Conservation (phyloP, 2,113 vertebrate genomes). For the Thunnus maccoyii region DNA sequence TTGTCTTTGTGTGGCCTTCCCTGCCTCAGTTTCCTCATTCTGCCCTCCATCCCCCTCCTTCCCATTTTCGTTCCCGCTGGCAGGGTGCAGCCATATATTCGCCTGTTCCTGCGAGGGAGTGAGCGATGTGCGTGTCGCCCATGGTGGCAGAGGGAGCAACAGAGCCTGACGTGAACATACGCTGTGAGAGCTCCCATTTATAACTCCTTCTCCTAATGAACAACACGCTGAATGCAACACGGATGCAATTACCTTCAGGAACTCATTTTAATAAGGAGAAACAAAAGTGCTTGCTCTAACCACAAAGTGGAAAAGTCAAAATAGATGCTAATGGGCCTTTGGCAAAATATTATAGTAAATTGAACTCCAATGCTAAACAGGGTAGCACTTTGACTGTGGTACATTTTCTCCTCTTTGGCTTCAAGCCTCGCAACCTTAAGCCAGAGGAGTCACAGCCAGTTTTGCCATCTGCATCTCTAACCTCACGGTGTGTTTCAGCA, state of each 20-base stretch:
- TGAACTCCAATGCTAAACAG: constrained; percentile 59
- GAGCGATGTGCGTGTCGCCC: constrained; percentile 78
- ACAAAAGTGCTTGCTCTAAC: constrained; percentile 69
- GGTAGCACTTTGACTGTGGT: constrained; percentile 44
- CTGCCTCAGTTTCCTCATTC: constrained; percentile 17
- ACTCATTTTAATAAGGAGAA: constrained; percentile 74
- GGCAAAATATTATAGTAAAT: constrained; percentile 55
- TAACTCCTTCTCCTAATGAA: constrained; percentile 79
- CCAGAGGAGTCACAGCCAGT: constrained; percentile 56
- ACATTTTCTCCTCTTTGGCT: constrained; percentile 26
- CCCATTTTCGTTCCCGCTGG: constrained; percentile 55
- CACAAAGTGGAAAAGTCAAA: constrained; percentile 64
- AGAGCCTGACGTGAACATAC: constrained; percentile 81
- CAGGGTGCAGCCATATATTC: constrained; percentile 69
- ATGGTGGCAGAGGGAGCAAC: constrained; percentile 75
- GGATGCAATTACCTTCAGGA: constrained; percentile 72
- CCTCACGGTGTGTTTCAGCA: constrained; percentile 61
- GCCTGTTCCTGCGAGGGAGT: constrained; percentile 72
- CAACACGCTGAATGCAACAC: constrained; percentile 70
- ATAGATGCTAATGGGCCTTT: constrained; percentile 65
- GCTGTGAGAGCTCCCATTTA: constrained; percentile 81
- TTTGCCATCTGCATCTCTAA: constrained; percentile 73
- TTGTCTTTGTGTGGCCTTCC: constrained; percentile 45
- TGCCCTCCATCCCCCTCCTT: constrained; percentile 21
- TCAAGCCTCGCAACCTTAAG: constrained; percentile 56